Percentiles rank a stretch among this genome's conserved stretches.
These are phyloP conservation scores for Parapsyche elsis DNA, from an alignment of 1,140 invertebrate species.

Conservation along the genomic window DNA sequence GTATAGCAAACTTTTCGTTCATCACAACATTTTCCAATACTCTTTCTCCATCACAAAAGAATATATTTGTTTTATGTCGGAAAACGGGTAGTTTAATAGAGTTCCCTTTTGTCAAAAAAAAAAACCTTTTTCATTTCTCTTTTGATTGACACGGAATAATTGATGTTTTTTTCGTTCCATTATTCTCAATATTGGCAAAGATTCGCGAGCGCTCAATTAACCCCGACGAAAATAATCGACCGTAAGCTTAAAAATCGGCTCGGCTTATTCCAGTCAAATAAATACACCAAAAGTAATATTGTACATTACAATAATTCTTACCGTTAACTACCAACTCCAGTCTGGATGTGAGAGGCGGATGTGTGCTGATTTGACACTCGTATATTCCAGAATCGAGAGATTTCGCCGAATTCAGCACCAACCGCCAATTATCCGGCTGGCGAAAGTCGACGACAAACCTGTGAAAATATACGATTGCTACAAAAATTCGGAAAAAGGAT, in stretches of 20 bases:
- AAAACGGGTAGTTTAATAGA: background rate
- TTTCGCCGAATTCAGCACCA: slow-evolving; percentile 74
- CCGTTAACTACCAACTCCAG: slow-evolving; percentile 62
- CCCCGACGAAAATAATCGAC: background rate
- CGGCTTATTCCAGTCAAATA: background rate
- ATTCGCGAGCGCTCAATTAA: background rate
- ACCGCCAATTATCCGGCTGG: slow-evolving; percentile 80
- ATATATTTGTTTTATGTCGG: slow-evolving; percentile 13
- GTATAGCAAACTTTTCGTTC: background rate
- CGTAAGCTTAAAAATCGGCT: background rate
- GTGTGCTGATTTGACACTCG: slow-evolving; percentile 83
- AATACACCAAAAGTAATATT: slow-evolving; percentile 1
- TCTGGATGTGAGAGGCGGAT: slow-evolving; percentile 72
- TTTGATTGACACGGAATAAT: background rate
- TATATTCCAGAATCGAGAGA: slow-evolving; percentile 78
- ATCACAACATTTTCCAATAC: background rate
- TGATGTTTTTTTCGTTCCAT: background rate
- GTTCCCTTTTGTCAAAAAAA: background rate
- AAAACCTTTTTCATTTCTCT: background rate
- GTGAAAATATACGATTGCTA: background rate
- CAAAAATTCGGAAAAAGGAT: background rate
- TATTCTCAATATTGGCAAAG: background rate
- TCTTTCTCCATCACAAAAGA: slow-evolving; percentile 1
- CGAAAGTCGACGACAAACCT: slow-evolving; percentile 75
- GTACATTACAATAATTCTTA: slow-evolving; percentile 45